Percentiles rank a stretch among this genome's conserved stretches.
These are phyloP conservation scores for Plecturocebus donacophilus DNA, from an alignment of 2,113 vertebrate genomes.

Conservation along the genomic window DNA sequence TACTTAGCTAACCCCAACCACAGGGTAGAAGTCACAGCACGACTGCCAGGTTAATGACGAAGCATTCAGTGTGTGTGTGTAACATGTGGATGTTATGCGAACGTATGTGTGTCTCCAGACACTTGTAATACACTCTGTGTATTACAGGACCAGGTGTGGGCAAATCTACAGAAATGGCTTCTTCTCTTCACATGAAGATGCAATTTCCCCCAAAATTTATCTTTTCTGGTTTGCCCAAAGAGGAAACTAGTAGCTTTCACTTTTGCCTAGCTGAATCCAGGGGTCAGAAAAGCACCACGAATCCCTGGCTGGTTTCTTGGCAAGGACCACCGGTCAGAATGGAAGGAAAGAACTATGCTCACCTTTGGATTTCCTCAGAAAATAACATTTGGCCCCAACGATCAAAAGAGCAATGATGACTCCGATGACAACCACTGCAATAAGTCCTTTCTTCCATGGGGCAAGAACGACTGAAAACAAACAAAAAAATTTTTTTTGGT, in stretches of 20 bases:
- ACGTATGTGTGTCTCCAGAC: background rate
- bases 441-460: constrained; percentile 76
- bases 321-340: background rate
- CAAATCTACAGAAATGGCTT: background rate
- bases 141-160: background rate
- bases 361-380: constrained; percentile 76
- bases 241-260: background rate
- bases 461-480: constrained; percentile 69
- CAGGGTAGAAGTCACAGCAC: background rate
- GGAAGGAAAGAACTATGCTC: background rate
- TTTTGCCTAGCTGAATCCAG: background rate
- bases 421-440: constrained; percentile 52
- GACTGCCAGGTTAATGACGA: background rate
- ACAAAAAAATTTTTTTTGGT: background rate
- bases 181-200: background rate
- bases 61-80: background rate
- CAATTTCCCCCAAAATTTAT: background rate
- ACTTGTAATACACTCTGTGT: background rate
- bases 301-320: no score
- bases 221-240: background rate
- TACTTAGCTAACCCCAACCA: background rate
- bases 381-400: constrained; percentile 61
- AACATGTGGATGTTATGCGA: background rate
- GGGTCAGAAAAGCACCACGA: background rate
- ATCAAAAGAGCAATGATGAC: constrained; percentile 52